Evolutionary conservation across 2,888 invertebrate genomes (phyloP), one percentile per base, ranked within the genome.

Genomic region (Aspidiotus rigidus): DNA sequence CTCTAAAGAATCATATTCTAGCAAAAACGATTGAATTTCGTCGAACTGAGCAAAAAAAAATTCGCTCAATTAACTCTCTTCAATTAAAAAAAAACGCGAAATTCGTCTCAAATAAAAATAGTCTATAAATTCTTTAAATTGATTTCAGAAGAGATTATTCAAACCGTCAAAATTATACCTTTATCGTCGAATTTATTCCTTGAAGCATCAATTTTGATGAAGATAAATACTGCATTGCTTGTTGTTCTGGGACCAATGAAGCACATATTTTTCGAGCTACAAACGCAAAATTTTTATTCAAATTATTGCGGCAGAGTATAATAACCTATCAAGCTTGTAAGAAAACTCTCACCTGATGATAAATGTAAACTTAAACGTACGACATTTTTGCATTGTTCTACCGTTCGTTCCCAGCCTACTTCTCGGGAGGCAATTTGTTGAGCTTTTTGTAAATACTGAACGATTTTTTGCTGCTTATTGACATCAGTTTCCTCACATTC

Each of bases 401-500:
- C 63, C 49, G 79, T 77, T 71, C 76, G 78, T 73, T 80, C 81
- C 81, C 82, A 83, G 69, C 80, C 79, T 8, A 84, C 82, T 77
- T 86, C 85, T n/a, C 86, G 86, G 72, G 83, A 84, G 0, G 87
- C 86, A 72, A 79, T 79, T 66, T 87, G 83, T 76, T 89, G 88
- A 0, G 91, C 87, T 76, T 88, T 86, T 73, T 90, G 86, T 17
- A 93, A 80, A 71, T 88, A 85, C 75, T 91, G 89, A 0, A 84
- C 84, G 0, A 83, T 82, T 73, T 77, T 79, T 39, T 17, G 28
- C 7, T 59, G 41, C n/a, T 60, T 59, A 42, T 78, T 76, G 71
- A 75, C 72, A 40, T 59, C 59, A 7, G n/a, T 28, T 42, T 78
- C 75, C 49, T 77, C 75, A 10, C 76, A 78, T 39, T 74, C 75